Percentiles rank a stretch among this genome's conserved stretches.
These are phyloP conservation scores for Caerostris extrusa DNA, from an alignment of 1,140 invertebrate species.

Conservation along the genomic window DNA sequence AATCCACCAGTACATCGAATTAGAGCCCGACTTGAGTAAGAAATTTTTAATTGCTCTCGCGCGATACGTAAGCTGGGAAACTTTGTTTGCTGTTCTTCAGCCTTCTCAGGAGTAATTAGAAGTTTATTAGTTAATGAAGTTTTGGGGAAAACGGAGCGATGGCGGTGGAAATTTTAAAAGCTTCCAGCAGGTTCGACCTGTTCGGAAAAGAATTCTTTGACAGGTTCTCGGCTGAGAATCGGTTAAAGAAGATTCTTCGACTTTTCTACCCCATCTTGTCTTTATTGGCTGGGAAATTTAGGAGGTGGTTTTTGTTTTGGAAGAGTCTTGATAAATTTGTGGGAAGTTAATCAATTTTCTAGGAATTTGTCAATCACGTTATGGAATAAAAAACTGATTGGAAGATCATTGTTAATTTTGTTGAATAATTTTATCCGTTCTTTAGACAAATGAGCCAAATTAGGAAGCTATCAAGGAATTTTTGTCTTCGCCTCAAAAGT, in stretches of 20 bases:
- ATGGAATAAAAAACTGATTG: too few species aligned
- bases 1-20: neutral
- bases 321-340: neutral
- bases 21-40: neutral
- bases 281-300: neutral
- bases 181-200: neutral
- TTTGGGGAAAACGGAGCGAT: neutral
- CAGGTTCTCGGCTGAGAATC: neutral
- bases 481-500: too few species aligned
- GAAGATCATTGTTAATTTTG: too few species aligned
- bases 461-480: too few species aligned
- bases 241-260: neutral
- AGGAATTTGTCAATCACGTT: neutral
- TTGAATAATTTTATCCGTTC: too few species aligned
- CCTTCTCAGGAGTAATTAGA: constrained; percentile 3
- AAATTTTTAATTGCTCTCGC: constrained; percentile 33
- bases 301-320: neutral
- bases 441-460: too few species aligned
- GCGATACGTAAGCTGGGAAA: neutral
- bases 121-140: constrained; percentile 36
- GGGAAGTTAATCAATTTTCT: neutral
- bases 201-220: neutral
- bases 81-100: constrained; percentile 23
- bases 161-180: constrained; percentile 28
- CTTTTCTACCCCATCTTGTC: neutral